Evolutionary conservation across 2,888 invertebrate genomes (phyloP).

Genomic region (Agapetus fuscipes): DNA sequence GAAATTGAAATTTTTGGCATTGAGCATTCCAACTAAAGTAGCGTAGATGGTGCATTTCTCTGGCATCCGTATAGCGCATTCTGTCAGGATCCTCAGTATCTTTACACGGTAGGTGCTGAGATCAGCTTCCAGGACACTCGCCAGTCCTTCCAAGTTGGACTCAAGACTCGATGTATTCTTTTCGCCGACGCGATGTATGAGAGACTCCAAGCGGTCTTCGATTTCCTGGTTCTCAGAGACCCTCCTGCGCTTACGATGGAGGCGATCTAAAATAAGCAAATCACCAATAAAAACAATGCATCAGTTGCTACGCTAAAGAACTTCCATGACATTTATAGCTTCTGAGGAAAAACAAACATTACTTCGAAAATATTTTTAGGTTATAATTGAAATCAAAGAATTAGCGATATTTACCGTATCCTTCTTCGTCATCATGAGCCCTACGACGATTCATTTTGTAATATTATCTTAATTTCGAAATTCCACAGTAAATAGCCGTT

Average conservation of each 20-base stretch:
- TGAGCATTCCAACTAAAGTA: slow-evolving; percentile 92
- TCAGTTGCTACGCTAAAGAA: background rate
- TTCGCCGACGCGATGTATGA: slow-evolving; percentile 91
- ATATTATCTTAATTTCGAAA: too few relatives aligned
- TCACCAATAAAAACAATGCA: background rate
- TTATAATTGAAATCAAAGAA: too few relatives aligned
- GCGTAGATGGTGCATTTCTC: slow-evolving; percentile 98
- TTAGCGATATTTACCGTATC: slow-evolving; percentile 53
- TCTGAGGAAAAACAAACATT: background rate
- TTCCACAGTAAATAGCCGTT: background rate
- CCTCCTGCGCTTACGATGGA: slow-evolving; percentile 74
- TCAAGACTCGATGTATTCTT: slow-evolving; percentile 94
- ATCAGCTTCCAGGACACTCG: slow-evolving; percentile 91
- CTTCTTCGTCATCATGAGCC: slow-evolving; percentile 73
- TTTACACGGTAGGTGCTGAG: slow-evolving; percentile 85
- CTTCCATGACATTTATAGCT: background rate
- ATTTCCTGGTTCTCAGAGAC: slow-evolving; percentile 92
- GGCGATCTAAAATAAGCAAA: slow-evolving; percentile 50
- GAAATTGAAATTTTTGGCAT: slow-evolving; percentile 96
- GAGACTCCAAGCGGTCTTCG: slow-evolving; percentile 87
- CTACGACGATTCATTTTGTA: slow-evolving; percentile 63
- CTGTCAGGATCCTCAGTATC: slow-evolving; percentile 83
- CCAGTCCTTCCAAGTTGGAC: slow-evolving; percentile 91
- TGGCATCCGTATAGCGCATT: slow-evolving; percentile 93
- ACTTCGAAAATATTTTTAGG: too few relatives aligned